Evolutionary conservation across 2,113 vertebrate genomes (phyloP).

Genomic region (Collichthys lucidus): DNA sequence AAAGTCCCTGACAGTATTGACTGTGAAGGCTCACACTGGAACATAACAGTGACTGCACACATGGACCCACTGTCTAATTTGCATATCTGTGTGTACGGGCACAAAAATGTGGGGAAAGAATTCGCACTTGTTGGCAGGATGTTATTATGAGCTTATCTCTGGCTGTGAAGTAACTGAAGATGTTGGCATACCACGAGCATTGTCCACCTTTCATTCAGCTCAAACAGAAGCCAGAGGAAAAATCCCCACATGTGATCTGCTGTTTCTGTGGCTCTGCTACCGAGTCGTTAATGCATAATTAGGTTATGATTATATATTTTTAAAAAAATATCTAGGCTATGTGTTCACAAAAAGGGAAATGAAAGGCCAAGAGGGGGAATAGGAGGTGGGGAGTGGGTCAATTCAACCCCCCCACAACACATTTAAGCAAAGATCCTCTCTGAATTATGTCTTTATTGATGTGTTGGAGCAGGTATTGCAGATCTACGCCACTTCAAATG

Average conservation of each 20-base stretch:
- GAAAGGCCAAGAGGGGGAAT: not conserved
- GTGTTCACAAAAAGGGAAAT: conserved; percentile 15
- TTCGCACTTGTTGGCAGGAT: conserved; percentile 67
- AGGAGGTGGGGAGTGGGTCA: conserved; percentile 18
- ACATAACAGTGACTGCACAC: conserved; percentile 13
- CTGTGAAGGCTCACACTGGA: not conserved
- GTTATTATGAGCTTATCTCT: conserved; percentile 42
- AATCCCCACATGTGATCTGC: no score
- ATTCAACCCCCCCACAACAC: conserved; percentile 8
- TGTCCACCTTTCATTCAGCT: not conserved
- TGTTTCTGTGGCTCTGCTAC: not conserved
- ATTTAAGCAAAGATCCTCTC: conserved; percentile 13
- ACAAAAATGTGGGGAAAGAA: conserved; percentile 55
- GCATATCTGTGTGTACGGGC: conserved; percentile 39
- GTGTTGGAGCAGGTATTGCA: conserved; percentile 21
- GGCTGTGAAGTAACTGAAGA: conserved; percentile 27
- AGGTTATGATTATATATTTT: not conserved
- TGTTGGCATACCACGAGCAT: not conserved
- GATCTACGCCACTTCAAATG: conserved; percentile 11
- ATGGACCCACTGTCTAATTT: conserved; percentile 53
- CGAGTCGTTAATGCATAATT: not conserved
- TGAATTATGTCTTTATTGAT: conserved; percentile 38
- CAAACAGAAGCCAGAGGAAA: not conserved
- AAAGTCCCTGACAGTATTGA: not conserved
- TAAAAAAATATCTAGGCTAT: not conserved